Conservation (phyloP, 2,797 vertebrate species). For the Hirundo rustica region DNA sequence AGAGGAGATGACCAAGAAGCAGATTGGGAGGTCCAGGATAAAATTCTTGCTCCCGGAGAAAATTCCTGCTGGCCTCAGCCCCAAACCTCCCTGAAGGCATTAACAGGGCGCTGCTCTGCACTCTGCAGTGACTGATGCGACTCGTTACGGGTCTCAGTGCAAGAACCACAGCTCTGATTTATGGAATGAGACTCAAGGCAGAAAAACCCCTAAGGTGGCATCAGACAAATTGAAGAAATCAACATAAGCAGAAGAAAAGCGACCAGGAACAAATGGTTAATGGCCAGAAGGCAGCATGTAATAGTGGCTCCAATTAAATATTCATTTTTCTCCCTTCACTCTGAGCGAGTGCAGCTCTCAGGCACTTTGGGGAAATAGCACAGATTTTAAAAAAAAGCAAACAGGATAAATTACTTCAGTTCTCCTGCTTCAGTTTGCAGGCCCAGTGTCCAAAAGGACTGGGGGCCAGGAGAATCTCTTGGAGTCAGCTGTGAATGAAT, state of each 20-base stretch:
- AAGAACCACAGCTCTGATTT: not conserved
- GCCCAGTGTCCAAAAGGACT: not conserved
- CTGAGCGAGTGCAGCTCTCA: not conserved
- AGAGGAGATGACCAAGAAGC: not conserved
- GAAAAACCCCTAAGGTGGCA: not conserved
- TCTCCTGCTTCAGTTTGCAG: not conserved
- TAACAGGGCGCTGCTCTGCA: not conserved
- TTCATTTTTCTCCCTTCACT: constrained; percentile 40
- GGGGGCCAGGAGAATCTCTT: not conserved
- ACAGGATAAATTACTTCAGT: not conserved
- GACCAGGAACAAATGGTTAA: not conserved
- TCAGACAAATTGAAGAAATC: not conserved
- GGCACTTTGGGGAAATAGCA: not conserved
- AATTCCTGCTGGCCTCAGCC: not conserved
- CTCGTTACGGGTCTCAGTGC: not conserved
- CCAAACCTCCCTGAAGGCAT: not conserved
- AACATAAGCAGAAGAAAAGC: not conserved
- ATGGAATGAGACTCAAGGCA: not conserved
- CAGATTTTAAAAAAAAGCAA: not conserved
- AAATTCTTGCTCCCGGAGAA: not conserved
- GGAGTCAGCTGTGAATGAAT: not conserved
- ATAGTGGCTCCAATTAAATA: constrained; percentile 44
- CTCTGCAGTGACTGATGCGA: not conserved
- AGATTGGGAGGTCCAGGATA: not conserved
- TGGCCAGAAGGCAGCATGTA: not conserved